Evolutionary conservation across 2,888 invertebrate species (phyloP).

Genomic region (Merodon equestris): DNA sequence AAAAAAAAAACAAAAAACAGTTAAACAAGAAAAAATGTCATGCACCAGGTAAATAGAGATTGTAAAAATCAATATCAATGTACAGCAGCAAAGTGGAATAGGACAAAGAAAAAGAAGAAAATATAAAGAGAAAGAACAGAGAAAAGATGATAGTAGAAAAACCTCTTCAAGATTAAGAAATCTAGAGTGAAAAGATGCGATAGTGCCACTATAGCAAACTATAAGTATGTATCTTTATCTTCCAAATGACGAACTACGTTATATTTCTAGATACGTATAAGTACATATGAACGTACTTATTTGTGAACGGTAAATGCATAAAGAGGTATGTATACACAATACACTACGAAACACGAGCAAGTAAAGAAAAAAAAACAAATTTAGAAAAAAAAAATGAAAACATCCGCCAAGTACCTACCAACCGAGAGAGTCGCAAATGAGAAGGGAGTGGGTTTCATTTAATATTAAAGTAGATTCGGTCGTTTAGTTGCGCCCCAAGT

Average conservation of each 20-base stretch:
- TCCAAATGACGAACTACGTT: no score
- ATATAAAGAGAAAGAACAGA: constrained; percentile 9
- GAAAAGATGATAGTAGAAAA: constrained; percentile 15
- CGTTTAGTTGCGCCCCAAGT: constrained; percentile 63
- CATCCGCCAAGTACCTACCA: constrained; percentile 32
- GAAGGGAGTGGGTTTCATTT: constrained; percentile 64
- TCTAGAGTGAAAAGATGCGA: constrained; percentile 59
- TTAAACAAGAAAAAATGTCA: constrained; percentile 1
- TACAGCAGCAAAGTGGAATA: constrained; percentile 20
- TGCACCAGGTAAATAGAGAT: constrained; percentile 35
- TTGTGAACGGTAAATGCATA: constrained; percentile 54
- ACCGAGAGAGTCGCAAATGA: constrained; percentile 58
- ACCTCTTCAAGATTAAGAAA: constrained; percentile 58
- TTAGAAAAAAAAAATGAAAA: constrained; percentile 30
- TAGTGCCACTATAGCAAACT: constrained; percentile 21
- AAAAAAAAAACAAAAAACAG: neutral
- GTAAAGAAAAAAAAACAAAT: constrained; percentile 13
- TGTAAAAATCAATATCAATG: constrained; percentile 53
- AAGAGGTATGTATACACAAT: constrained; percentile 49
- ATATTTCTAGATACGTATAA: constrained; percentile 21
- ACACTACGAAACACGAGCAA: constrained; percentile 31
- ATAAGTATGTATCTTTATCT: constrained; percentile 12
- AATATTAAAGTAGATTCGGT: constrained; percentile 66
- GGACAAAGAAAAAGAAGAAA: constrained; percentile 46
- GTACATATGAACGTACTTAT: constrained; percentile 27